Conservation (phyloP, 2,888 invertebrate genomes). For the Craniophora ligustri region DNA sequence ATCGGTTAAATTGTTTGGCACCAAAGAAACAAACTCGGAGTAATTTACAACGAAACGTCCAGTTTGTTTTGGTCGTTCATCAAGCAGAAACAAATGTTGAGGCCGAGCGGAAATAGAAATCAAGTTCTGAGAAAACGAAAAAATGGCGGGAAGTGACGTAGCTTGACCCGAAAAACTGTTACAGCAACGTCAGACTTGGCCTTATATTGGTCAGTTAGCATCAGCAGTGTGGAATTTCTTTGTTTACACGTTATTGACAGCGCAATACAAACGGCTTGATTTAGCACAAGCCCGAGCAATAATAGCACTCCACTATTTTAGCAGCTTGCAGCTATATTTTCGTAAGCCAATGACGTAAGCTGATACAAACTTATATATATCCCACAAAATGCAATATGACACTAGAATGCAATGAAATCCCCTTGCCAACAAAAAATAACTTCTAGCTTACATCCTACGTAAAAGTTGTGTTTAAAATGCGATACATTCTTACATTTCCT, state of each 20-base stretch:
- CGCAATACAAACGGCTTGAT: conserved; percentile 36
- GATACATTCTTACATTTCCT: conserved; percentile 16
- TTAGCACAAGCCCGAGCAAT: conserved; percentile 37
- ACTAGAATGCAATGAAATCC: conserved; percentile 36
- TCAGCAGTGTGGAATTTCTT: conserved; percentile 40
- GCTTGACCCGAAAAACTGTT: conserved; percentile 35
- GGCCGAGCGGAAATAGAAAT: conserved; percentile 35
- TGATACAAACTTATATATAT: conserved; percentile 19
- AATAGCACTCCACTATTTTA: conserved; percentile 35
- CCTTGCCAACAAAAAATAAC: conserved; percentile 28
- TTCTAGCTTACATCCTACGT: conserved; percentile 9
- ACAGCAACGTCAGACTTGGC: conserved; percentile 28
- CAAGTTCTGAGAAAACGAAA: conserved; percentile 32
- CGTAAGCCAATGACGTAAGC: conserved; percentile 39
- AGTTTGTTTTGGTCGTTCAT: conserved; percentile 57
- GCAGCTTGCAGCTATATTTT: conserved; percentile 17
- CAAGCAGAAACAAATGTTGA: conserved; percentile 49
- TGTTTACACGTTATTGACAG: conserved; percentile 50
- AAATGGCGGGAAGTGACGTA: conserved; percentile 36
- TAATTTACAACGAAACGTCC: conserved; percentile 54
- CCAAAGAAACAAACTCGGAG: conserved; percentile 46
- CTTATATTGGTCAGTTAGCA: conserved; percentile 37
- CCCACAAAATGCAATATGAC: conserved; percentile 30
- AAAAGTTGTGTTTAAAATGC: conserved; percentile 4
- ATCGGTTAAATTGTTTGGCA: conserved; percentile 31